Conservation (phyloP, 2,797 vertebrate genomes). For the Rhinella marina region DNA sequence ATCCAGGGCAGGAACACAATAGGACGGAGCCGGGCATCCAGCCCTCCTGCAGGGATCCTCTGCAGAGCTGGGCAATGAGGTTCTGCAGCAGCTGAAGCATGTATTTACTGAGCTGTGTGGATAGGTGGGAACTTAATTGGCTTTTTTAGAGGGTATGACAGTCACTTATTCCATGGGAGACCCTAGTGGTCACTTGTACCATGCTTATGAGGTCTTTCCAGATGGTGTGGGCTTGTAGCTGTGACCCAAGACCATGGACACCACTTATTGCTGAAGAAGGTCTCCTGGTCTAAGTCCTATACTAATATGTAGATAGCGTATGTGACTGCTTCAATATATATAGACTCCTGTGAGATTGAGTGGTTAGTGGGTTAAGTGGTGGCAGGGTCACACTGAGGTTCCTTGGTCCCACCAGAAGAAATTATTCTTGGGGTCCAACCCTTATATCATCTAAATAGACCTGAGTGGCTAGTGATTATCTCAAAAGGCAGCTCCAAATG, state of each 20-base stretch:
- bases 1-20: neutral
- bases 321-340: neutral
- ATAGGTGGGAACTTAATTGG: neutral
- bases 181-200: neutral
- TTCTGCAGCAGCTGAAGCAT: conserved; percentile 31
- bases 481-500: no score
- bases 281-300: neutral
- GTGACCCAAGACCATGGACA: no score
- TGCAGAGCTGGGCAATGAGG: conserved; percentile 20
- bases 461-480: no score
- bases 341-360: neutral
- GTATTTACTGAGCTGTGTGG: neutral
- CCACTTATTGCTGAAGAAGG: no score
- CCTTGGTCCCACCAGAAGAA: no score
- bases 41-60: neutral
- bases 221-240: neutral
- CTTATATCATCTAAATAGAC: no score
- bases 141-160: neutral
- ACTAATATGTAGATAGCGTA: neutral
- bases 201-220: neutral
- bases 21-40: neutral
- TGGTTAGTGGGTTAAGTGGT: no score
- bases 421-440: no score
- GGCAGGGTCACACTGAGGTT: no score
- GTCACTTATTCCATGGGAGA: neutral